Conservation (phyloP, 2,113 vertebrate species). For the Asarcornis scutulata region DNA sequence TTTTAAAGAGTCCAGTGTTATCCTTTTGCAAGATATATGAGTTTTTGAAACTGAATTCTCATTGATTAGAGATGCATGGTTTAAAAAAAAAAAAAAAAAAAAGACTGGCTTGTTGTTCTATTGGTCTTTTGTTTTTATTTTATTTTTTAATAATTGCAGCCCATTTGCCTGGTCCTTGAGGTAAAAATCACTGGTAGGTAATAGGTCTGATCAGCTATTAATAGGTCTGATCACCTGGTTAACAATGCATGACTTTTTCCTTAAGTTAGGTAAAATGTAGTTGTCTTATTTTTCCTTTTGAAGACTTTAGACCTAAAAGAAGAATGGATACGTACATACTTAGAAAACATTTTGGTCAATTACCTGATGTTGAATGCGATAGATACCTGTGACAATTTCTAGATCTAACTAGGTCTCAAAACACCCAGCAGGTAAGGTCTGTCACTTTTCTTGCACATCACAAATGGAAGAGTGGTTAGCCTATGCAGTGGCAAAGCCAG, state of each 20-base stretch:
- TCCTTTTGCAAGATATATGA: not conserved
- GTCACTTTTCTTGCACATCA: rapidly evolving
- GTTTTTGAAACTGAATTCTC: not conserved
- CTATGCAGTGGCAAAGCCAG: not conserved
- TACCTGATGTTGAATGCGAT: not conserved
- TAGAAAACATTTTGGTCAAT: not conserved
- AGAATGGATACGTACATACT: not conserved
- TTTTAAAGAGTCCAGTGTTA: not conserved
- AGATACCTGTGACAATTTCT: not conserved
- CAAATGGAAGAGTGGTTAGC: not conserved
- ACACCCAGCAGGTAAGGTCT: not conserved
- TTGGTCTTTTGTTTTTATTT: not conserved
- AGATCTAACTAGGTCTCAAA: not conserved
- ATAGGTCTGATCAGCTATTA: not conserved
- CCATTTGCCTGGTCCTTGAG: not conserved
- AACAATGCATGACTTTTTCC: not conserved
- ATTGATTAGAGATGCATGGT: not conserved
- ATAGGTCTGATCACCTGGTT: not conserved
- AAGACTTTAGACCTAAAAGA: not conserved
- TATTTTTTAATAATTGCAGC: not conserved
- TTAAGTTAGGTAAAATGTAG: not conserved
- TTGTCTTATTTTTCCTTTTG: not conserved
- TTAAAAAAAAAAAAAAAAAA: not conserved
- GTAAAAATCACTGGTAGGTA: not conserved
- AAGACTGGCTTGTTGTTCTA: not conserved